A percentile compares a stretch with the other conserved stretches of the same genome.
phyloP scores from a whole-genome alignment of 1,140 invertebrate species.

The Myzus persicae region DNA sequence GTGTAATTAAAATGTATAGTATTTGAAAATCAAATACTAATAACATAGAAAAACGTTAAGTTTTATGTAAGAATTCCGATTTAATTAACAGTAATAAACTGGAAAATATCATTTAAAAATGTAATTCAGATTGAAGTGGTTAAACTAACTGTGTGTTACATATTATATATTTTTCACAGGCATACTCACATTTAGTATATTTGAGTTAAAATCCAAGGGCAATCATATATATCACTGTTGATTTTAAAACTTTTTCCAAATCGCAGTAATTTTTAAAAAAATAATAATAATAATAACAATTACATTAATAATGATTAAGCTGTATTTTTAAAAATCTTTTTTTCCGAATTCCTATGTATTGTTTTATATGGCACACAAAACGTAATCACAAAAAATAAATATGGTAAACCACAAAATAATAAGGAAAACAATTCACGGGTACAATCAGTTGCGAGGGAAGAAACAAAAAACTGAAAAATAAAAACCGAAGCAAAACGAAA shows the following conservation, averaged over 20 bases:
- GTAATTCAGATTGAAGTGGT: background rate
- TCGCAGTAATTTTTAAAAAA: background rate
- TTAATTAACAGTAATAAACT: background rate
- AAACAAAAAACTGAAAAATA: slow-evolving; percentile 18
- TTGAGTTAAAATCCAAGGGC: background rate
- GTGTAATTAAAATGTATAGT: background rate
- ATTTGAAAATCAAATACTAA: background rate
- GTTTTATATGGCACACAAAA: background rate
- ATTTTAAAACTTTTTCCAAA: background rate
- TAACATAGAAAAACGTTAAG: no score
- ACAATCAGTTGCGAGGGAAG: background rate
- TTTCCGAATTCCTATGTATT: background rate
- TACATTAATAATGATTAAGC: background rate
- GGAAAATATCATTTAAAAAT: background rate
- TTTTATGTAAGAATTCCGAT: no score
- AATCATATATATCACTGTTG: background rate
- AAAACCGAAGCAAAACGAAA: background rate
- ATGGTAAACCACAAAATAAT: background rate
- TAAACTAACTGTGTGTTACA: background rate
- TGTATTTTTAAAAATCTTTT: background rate
- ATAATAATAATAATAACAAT: background rate
- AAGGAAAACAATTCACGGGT: background rate
- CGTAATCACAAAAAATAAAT: background rate
- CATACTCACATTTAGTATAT: slow-evolving; percentile 35
- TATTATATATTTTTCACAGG: background rate